phyloP scores from a whole-genome alignment of 2,888 invertebrate genomes.

The Nephrotoma appendiculata region DNA sequence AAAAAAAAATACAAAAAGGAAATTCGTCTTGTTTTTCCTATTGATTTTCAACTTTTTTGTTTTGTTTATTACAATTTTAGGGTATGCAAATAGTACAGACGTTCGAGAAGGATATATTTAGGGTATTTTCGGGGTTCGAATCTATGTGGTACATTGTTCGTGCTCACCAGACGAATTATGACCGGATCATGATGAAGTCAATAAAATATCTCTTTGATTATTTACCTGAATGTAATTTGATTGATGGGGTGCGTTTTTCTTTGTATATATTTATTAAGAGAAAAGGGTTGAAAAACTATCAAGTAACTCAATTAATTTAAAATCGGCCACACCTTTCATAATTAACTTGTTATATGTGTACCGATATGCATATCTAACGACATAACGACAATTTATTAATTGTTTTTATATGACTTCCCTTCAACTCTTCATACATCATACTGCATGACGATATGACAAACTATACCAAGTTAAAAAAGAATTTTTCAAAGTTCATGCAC shows the following conservation, averaged over 20 bases:
- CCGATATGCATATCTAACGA: neutral
- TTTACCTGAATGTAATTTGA: neutral
- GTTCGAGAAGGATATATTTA: no score
- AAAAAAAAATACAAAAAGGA: no score
- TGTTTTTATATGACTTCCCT: neutral
- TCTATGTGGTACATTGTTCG: no score
- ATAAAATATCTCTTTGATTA: neutral
- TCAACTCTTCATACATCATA: neutral
- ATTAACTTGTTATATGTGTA: neutral
- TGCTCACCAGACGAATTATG: neutral
- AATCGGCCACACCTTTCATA: neutral
- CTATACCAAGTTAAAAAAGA: neutral
- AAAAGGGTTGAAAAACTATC: neutral
- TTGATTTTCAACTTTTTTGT: neutral
- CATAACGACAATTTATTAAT: neutral
- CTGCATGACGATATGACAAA: neutral
- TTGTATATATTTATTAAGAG: neutral
- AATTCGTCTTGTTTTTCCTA: neutral
- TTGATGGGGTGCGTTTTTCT: neutral
- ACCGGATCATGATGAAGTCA: neutral
- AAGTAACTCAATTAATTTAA: neutral
- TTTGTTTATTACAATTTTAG: neutral
- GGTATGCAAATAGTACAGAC: neutral
- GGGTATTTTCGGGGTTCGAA: neutral
- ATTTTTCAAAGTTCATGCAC: neutral